These are phyloP conservation scores for Philotrypesis tridentata DNA, from an alignment of 1,140 invertebrate genomes.

Conservation along the genomic window DNA sequence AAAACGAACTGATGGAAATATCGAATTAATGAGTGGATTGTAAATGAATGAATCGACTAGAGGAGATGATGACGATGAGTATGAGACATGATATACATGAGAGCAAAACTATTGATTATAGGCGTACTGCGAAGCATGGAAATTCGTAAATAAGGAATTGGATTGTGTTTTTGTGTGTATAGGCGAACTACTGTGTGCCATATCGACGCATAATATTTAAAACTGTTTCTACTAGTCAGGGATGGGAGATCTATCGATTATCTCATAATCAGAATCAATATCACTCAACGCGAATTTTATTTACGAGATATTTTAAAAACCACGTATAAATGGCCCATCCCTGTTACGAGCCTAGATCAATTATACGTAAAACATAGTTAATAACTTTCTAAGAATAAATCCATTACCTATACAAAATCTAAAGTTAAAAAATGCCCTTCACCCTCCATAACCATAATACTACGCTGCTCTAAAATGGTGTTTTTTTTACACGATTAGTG, in stretches of 20 bases:
- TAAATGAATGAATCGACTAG: constrained; percentile 42
- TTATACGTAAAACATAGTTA: constrained; percentile 4
- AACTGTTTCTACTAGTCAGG: constrained; percentile 36
- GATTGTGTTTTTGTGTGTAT: constrained; percentile 31
- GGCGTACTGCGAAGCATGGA: constrained; percentile 39
- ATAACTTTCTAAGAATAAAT: constrained; percentile 30
- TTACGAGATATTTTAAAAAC: constrained; percentile 1
- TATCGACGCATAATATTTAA: neutral
- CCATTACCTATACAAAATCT: constrained; percentile 23
- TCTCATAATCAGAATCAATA: neutral
- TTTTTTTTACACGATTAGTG: constrained; percentile 2
- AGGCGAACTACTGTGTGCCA: constrained; percentile 33
- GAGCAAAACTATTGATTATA: constrained; percentile 33
- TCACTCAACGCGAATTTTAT: neutral
- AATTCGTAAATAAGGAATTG: constrained; percentile 24
- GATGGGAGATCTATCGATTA: constrained; percentile 41
- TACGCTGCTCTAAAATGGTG: constrained; percentile 16
- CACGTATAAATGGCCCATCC: constrained; percentile 11
- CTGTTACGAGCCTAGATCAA: constrained; percentile 35
- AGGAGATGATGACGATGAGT: constrained; percentile 37
- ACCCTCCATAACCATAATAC: constrained; percentile 42
- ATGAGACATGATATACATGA: constrained; percentile 32
- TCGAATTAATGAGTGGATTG: constrained; percentile 33
- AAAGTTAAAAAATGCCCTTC: constrained; percentile 43
- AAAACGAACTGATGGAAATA: constrained; percentile 32